Evolutionary conservation across 2,113 vertebrate species (phyloP), one percentile per base, ranked within the genome.

Genomic region (Chionomys nivalis): DNA sequence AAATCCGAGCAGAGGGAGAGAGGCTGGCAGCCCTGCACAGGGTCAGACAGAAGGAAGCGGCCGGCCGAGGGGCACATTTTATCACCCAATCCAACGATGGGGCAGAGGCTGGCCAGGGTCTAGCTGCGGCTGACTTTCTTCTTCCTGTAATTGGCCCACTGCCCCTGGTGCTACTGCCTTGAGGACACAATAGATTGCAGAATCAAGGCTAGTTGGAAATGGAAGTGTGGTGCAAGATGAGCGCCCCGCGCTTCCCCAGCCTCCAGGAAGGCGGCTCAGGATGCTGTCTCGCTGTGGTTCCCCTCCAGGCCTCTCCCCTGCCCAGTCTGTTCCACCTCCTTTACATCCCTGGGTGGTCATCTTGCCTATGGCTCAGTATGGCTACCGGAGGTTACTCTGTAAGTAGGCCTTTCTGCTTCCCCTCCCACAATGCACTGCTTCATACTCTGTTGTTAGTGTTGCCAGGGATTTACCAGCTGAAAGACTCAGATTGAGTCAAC

Each of bases 401-500:
- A 31, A 61, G 79, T 66, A 0, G 3, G 55, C 39, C 68, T 92
- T 87, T 78, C 63, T 16, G 23, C 76, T 24, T 55, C 65, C 10
- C 24, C n/a, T 79, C 88, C 91, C 39, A 24, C 8, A 44, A 73
- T 55, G 33, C 19, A 63, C 21, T 55, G 42, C 55, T 79, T 78
- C 33, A 24, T 23, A 16, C 7, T 44, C 55, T 17, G 21, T 16
- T 55, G 44, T 87, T 83, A 36, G 66, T 42, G 44, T 87, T 87
- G 31, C 66, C 39, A 47, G 82, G 87, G 36, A 47, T 91, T 94
- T 95, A 52, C 44, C 85, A 88, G 83, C 90, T 89, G 65, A 47
- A 75, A 87, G 89, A 89, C 11, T 23, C 33, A 33, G 52, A 1
- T 3, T 55, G 87, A 95, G 39, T 33, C 85, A 92, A 31, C 63